These are phyloP conservation scores for Parapsyche elsis DNA, from an alignment of 1,140 invertebrate genomes.

Conservation along the genomic window DNA sequence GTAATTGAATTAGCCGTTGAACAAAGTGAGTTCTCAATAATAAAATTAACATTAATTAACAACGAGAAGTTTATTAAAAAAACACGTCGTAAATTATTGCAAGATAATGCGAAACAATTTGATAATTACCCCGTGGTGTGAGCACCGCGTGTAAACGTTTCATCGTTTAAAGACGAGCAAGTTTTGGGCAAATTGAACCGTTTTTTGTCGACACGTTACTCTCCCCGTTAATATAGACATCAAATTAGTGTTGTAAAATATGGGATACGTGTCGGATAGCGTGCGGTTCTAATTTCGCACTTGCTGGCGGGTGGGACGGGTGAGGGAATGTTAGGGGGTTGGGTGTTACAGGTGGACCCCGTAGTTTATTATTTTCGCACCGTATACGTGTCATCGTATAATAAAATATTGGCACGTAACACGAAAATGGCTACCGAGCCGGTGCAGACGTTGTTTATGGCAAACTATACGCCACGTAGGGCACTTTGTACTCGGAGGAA, in stretches of 20 bases:
- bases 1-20: conserved; percentile 2
- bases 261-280: not conserved
- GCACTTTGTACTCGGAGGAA: no score
- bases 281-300: conserved; percentile 5
- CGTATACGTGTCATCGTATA: conserved; percentile 19
- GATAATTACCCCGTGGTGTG: no score
- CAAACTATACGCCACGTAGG: no score
- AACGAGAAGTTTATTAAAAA: no score
- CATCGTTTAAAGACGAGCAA: no score
- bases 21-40: no score
- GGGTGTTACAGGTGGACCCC: not conserved
- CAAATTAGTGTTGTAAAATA: conserved; percentile 21
- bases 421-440: not conserved
- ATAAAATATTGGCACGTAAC: conserved; percentile 28
- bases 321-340: no score
- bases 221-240: conserved; percentile 8
- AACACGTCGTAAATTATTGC: no score
- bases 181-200: not conserved
- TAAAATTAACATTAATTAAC: no score
- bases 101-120: no score
- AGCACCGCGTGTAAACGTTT: no score
- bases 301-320: not conserved
- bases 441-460: no score
- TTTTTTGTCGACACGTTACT: not conserved
- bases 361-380: conserved; percentile 9